Conservation (phyloP, 2,888 invertebrate genomes). For the Macaria liturata region DNA sequence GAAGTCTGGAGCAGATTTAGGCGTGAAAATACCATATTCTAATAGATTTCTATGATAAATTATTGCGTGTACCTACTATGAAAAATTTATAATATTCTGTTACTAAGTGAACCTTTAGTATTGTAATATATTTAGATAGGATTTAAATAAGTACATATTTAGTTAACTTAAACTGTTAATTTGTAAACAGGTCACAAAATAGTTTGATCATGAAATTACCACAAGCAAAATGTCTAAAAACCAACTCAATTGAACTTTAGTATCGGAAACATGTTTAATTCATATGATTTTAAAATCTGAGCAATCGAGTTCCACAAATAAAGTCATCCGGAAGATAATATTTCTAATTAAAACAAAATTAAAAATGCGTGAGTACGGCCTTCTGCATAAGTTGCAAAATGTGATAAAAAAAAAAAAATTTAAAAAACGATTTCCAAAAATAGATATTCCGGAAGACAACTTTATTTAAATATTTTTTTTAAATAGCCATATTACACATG, state of each 20-base stretch:
- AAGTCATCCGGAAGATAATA: not conserved
- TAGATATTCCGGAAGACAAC: too few species aligned
- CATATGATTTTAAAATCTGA: not conserved
- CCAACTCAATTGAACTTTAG: not conserved
- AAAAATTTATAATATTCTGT: not conserved
- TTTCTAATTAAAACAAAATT: not conserved
- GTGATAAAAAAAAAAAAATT: not conserved
- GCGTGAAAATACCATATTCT: conserved; percentile 58
- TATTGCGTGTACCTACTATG: not conserved
- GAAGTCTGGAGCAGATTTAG: conserved; percentile 63
- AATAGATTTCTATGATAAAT: conserved; percentile 1
- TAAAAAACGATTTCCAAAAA: too few species aligned
- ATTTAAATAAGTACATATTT: too few species aligned
- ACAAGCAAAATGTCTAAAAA: too few species aligned
- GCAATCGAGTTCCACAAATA: conserved; percentile 1
- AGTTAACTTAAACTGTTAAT: too few species aligned
- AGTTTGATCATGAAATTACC: too few species aligned
- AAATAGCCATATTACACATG: too few species aligned
- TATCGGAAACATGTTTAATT: not conserved
- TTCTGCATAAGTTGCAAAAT: not conserved
- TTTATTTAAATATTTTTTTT: too few species aligned
- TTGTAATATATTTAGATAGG: too few species aligned
- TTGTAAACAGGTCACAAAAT: too few species aligned
- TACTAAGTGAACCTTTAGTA: not conserved
- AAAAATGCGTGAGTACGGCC: not conserved